Conservation (phyloP, 1,140 invertebrate species). For the Ceratitis capitata region DNA sequence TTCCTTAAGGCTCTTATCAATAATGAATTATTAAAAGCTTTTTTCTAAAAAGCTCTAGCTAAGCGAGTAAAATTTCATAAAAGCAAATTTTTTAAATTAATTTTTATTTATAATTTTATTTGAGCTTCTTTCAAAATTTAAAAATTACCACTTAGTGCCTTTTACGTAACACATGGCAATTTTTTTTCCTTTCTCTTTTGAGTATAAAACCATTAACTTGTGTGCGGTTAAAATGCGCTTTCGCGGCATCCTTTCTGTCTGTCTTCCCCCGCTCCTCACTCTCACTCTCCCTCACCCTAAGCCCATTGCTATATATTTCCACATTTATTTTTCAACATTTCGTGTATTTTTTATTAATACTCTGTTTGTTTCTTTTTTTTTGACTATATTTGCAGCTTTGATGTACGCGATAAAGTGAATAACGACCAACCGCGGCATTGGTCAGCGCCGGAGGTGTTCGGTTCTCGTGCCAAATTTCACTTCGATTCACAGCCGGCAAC, state of each 20-base stretch:
- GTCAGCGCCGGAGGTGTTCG: slow-evolving; percentile 81
- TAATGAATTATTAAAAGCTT: too few relatives aligned
- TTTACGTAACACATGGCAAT: too few relatives aligned
- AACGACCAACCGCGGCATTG: slow-evolving; percentile 76
- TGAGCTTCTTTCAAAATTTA: too few relatives aligned
- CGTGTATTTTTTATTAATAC: slow-evolving; percentile 49
- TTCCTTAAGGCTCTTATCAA: too few relatives aligned
- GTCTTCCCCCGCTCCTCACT: too few relatives aligned
- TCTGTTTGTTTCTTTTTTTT: slow-evolving; percentile 42
- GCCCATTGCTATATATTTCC: not conserved
- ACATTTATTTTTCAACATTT: slow-evolving; percentile 19
- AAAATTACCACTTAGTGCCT: too few relatives aligned
- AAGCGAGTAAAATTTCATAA: too few relatives aligned
- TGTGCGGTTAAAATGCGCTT: not conserved
- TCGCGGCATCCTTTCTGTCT: not conserved
- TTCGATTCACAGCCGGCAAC: slow-evolving; percentile 77
- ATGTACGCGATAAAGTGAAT: slow-evolving; percentile 79
- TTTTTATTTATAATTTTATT: too few relatives aligned
- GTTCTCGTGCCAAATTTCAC: slow-evolving; percentile 81
- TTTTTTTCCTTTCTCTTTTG: too few relatives aligned
- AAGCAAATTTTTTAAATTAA: too few relatives aligned
- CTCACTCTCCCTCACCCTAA: too few relatives aligned
- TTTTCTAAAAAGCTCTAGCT: too few relatives aligned
- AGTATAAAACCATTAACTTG: not conserved
- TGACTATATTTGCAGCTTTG: slow-evolving; percentile 73